Conservation (phyloP, 2,797 vertebrate genomes). For the Myotis vivesi region DNA sequence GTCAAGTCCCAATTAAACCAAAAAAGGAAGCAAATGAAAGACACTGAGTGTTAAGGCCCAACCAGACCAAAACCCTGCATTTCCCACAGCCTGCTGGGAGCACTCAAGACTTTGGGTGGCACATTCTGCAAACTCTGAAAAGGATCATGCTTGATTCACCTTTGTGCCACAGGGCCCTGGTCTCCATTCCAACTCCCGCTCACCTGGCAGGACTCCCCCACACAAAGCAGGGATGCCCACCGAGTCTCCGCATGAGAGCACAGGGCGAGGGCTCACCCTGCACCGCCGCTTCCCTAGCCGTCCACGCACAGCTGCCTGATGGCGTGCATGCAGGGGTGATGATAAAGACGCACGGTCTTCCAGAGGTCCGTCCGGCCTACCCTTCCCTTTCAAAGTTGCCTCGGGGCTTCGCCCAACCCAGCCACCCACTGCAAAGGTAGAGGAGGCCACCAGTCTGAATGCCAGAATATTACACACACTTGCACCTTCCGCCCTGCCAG, state of each 20-base stretch:
- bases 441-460: not conserved
- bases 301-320: not conserved
- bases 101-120: not conserved
- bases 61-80: not conserved
- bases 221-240: not conserved
- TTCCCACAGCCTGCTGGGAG: not conserved
- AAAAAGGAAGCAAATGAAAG: not conserved
- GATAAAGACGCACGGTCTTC: not conserved
- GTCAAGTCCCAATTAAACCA: not conserved
- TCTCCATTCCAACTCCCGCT: not conserved
- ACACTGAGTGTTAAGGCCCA: not conserved
- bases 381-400: not conserved
- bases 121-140: not conserved
- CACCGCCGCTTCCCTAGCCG: not conserved
- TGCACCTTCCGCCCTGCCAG: constrained; percentile 47
- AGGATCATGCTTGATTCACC: not conserved
- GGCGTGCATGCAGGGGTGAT: rapidly evolving
- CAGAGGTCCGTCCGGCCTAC: not conserved
- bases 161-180: not conserved
- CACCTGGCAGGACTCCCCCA: not conserved
- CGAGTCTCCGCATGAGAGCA: not conserved
- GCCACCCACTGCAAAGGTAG: not conserved
- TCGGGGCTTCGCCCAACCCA: not conserved
- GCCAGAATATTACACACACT: constrained; percentile 42
- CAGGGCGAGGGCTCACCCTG: not conserved